Base-by-base conservation (phyloP, 1,140 invertebrate genomes). In the Chlorops oryzae region DNA sequence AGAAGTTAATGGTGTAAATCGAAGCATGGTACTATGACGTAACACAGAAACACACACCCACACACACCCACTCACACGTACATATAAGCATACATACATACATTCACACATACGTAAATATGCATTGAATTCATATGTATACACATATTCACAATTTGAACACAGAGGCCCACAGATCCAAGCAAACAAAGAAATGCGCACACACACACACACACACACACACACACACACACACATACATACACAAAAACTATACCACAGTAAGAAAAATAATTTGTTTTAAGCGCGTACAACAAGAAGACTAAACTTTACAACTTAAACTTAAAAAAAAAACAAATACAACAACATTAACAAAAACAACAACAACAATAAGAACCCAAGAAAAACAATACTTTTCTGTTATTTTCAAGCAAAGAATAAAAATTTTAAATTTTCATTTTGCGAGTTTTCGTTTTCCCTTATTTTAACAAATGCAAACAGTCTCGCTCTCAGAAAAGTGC, bases 321-420 rank as follows among this genome's bases (percentile, higher is more conserved):
- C 27, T 21, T 22, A 54, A 56, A 24, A 50, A 39, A 39, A 56
- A 57, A 50, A 54, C 41, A 55, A 18, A 40, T 38, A 20, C 53
- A 37, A 48, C 56, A 51, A 54, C 45, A 58, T 42, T 55, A 49
- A 62, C 49, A 52, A 55, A 32, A 61, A 58, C 41, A 41, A 58
- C 50, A 49, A 13, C 22, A 56, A 44, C 51, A 46, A 54, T 28
- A 50, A 51, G 41, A 27, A 24, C 47, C 5, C 35, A 34, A 23
- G 21, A 41, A 49, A 54, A 28, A 54, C 35, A 53, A 54, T 45
- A 40, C 22, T 48, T 22, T n/a, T n/a, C n/a, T n/a, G n/a, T n/a
- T n/a, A n/a, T n/a, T n/a, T n/a, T n/a, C n/a, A n/a, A n/a, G n/a
- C n/a, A n/a, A n/a, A n/a, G n/a, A n/a, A n/a, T n/a, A n/a, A n/a